Evolutionary conservation across 2,797 vertebrate species (phyloP).

Genomic region (Silurus lanzhouensis): DNA sequence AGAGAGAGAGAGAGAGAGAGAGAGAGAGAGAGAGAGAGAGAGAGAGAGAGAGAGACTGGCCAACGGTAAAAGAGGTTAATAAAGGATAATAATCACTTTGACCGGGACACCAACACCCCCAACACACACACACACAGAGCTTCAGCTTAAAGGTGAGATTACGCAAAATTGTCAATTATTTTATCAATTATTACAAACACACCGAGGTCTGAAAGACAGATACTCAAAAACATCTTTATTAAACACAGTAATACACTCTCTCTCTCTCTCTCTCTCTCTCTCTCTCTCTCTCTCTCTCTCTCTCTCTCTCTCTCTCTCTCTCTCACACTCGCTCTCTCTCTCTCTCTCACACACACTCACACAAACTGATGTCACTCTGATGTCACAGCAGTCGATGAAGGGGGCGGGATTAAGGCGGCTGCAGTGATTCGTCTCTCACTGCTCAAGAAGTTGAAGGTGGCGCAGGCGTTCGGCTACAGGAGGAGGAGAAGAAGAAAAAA

Average conservation of each 20-base stretch:
- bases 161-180: too few species aligned
- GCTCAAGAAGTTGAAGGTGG: constrained; percentile 91
- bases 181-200: not conserved
- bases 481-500: not conserved
- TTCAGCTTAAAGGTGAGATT: not conserved
- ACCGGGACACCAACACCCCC: too few species aligned
- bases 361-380: not conserved
- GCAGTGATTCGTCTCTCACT: constrained; percentile 81
- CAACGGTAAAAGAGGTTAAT: constrained; percentile 52
- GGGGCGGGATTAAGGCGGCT: constrained; percentile 88
- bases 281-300: too few species aligned
- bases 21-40: constrained; percentile 31
- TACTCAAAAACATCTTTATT: constrained; percentile 43
- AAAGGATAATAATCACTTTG: constrained; percentile 61
- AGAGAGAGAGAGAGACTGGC: not conserved
- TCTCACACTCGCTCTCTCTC: too few species aligned
- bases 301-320: too few species aligned
- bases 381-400: constrained; percentile 55
- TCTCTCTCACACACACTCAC: not conserved
- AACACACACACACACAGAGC: not conserved
- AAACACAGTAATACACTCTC: not conserved
- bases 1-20: not conserved
- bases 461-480: constrained; percentile 88
- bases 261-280: too few species aligned
- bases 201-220: not conserved